phyloP scores from a whole-genome alignment of 1,140 invertebrate genomes.

The Helicoverpa armigera region DNA sequence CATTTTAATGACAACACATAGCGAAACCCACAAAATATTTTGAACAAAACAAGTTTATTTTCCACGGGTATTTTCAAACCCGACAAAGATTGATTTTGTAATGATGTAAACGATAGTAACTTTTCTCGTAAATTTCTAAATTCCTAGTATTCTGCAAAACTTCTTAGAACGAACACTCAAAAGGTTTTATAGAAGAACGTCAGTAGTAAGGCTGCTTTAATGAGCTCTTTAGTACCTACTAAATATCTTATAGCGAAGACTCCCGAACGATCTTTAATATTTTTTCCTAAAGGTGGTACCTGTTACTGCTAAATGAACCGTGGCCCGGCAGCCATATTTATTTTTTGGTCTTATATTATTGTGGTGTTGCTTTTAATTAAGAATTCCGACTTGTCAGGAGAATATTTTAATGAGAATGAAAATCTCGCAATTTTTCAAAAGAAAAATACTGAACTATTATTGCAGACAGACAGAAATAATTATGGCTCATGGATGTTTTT shows the following conservation, averaged over 20 bases:
- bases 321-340: slow-evolving; percentile 12
- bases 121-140: too few relatives aligned
- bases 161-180: background rate
- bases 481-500: slow-evolving; percentile 16
- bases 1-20: too few relatives aligned
- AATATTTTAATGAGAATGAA: slow-evolving; percentile 54
- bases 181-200: background rate
- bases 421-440: slow-evolving; percentile 44
- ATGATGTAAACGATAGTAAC: too few relatives aligned
- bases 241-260: slow-evolving; percentile 16
- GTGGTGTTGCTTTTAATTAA: slow-evolving; percentile 54
- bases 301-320: slow-evolving; percentile 38
- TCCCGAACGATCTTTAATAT: slow-evolving; percentile 18
- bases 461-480: slow-evolving; percentile 31
- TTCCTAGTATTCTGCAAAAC: too few relatives aligned
- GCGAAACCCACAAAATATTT: too few relatives aligned
- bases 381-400: slow-evolving; percentile 48
- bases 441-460: slow-evolving; percentile 43
- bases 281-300: slow-evolving; percentile 36
- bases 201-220: background rate
- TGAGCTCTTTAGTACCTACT: background rate
- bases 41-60: too few relatives aligned
- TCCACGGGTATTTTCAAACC: too few relatives aligned
- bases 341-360: slow-evolving; percentile 41
- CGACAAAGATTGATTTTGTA: too few relatives aligned